Conservation (phyloP, 2,797 vertebrate species). For the Syngnathus rostellatus region DNA sequence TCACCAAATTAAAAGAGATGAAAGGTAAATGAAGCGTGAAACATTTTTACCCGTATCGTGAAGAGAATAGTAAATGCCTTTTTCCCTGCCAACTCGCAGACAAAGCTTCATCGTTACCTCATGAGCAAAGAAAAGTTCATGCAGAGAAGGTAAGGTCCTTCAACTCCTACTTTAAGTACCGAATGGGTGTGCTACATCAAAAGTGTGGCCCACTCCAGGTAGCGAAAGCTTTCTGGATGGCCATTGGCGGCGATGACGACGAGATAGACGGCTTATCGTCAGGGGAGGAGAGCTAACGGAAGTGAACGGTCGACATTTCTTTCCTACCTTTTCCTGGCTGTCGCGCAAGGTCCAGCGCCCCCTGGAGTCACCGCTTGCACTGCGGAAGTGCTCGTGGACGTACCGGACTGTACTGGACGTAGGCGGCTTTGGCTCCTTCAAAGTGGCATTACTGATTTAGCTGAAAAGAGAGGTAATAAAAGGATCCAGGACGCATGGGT, state of each 20-base stretch:
- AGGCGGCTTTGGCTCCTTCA: slow-evolving; percentile 27
- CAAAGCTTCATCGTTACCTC: slow-evolving; percentile 91
- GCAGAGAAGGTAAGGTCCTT: slow-evolving; percentile 85
- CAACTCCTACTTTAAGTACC: no score
- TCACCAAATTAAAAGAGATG: slow-evolving; percentile 97
- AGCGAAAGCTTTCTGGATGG: slow-evolving; percentile 98
- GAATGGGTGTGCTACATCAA: background rate
- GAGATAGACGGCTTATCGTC: slow-evolving; percentile 94
- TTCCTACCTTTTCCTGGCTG: slow-evolving; percentile 27
- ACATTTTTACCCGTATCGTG: background rate
- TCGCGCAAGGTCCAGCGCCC: slow-evolving; percentile 29
- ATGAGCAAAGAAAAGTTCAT: slow-evolving; percentile 93
- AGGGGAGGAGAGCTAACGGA: slow-evolving; percentile 82
- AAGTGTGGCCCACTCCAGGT: slow-evolving; percentile 68
- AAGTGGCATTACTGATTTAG: background rate
- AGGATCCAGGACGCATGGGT: slow-evolving; percentile 7
- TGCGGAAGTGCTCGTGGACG: slow-evolving; percentile 33
- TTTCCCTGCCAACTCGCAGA: slow-evolving; percentile 62
- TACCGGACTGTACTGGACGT: slow-evolving; percentile 14
- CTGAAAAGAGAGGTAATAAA: slow-evolving; percentile 17
- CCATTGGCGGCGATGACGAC: slow-evolving; percentile 92
- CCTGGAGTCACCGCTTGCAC: slow-evolving; percentile 26
- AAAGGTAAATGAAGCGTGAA: slow-evolving; percentile 74
- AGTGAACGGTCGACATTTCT: slow-evolving; percentile 15
- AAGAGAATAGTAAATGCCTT: background rate